Conservation (phyloP, 2,113 vertebrate species). For the Cettia cetti region DNA sequence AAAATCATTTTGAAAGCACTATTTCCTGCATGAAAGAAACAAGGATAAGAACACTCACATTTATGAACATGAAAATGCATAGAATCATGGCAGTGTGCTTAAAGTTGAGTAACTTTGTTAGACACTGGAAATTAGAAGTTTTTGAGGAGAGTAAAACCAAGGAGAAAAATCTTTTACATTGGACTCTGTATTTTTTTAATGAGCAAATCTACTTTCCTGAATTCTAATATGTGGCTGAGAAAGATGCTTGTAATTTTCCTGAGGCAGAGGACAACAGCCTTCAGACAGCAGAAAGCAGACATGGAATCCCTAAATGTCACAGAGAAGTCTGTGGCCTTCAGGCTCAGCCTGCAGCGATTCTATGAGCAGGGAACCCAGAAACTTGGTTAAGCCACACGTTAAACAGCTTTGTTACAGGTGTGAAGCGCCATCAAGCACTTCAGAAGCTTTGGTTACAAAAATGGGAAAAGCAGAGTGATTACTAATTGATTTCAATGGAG, state of each 20-base stretch:
- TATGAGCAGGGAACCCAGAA: background rate
- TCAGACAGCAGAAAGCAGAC: background rate
- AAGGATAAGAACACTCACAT: background rate
- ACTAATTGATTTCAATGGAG: background rate
- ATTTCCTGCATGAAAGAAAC: background rate
- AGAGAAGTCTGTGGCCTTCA: background rate
- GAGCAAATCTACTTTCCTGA: background rate
- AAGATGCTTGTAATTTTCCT: background rate
- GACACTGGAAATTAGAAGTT: background rate
- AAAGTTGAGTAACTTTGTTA: background rate
- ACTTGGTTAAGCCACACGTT: background rate
- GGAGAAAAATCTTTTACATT: background rate
- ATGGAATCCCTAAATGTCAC: background rate
- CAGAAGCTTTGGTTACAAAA: background rate
- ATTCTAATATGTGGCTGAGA: background rate
- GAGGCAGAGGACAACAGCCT: background rate
- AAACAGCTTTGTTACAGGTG: background rate
- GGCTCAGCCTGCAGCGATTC: background rate
- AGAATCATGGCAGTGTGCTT: background rate
- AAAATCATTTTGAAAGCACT: background rate
- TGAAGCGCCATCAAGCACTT: background rate
- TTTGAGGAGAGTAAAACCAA: background rate
- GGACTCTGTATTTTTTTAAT: background rate
- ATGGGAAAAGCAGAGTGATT: background rate
- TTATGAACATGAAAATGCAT: background rate